Evolutionary conservation across 2,888 invertebrate species (phyloP).

Genomic region (Aspidapion aeneum): DNA sequence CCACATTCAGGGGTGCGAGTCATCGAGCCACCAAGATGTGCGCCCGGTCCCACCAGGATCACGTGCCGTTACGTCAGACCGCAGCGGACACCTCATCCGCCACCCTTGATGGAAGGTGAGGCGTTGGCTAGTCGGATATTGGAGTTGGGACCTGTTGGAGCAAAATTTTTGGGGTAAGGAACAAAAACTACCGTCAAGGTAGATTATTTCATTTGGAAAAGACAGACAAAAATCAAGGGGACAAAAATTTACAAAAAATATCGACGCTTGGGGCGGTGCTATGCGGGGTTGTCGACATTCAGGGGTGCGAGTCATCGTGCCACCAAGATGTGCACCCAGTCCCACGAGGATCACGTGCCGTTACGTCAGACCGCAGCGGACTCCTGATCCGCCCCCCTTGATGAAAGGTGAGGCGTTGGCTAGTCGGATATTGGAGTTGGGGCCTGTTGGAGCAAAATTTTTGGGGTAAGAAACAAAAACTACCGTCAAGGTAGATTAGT

Average conservation of each 20-base stretch:
- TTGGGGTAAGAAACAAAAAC: constrained; percentile 84
- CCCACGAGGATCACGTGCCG: constrained; percentile 98
- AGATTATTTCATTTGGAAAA: no score
- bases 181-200: no score
- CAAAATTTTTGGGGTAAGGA: constrained; percentile 91
- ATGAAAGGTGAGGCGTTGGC: constrained; percentile 99
- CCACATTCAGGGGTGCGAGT: constrained; percentile 98
- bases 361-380: constrained; percentile 76
- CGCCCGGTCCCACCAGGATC: constrained; percentile 94
- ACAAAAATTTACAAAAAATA: constrained; percentile 3
- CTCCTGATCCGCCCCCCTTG: constrained; percentile 94
- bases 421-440: constrained; percentile 92
- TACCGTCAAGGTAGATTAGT: no score
- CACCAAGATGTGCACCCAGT: constrained; percentile 93
- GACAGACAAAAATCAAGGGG: no score
- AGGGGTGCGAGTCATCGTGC: constrained; percentile 96
- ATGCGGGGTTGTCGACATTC: constrained; percentile 99
- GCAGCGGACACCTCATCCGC: constrained; percentile 88
- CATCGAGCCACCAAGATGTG: constrained; percentile 96
- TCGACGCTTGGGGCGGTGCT: constrained; percentile 98
- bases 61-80: constrained; percentile 92
- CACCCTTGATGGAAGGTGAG: constrained; percentile 98
- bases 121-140: constrained; percentile 93
- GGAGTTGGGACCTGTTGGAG: constrained; percentile 95
- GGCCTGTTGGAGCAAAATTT: constrained; percentile 96